These are phyloP conservation scores for Notodonta ziczac DNA, from an alignment of 2,888 invertebrate genomes.

Conservation along the genomic window DNA sequence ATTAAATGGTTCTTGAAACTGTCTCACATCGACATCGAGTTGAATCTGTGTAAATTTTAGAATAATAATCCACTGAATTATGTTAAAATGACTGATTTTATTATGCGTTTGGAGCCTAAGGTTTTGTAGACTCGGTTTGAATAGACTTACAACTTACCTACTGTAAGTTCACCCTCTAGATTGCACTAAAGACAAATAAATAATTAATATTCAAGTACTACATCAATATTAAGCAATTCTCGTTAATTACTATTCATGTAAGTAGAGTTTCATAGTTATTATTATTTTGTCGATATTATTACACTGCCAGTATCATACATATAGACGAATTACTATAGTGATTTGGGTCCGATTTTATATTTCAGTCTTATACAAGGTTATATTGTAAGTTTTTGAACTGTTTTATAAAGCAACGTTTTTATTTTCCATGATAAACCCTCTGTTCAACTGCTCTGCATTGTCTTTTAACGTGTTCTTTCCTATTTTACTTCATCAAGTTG, in stretches of 20 bases:
- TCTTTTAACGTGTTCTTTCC: constrained; percentile 44
- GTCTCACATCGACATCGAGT: constrained; percentile 78
- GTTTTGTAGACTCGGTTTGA: constrained; percentile 81
- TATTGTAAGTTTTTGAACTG: constrained; percentile 79
- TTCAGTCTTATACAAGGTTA: constrained; percentile 78
- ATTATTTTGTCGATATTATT: constrained; percentile 70
- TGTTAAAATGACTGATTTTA: constrained; percentile 85
- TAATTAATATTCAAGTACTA: constrained; percentile 65
- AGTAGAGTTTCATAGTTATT: constrained; percentile 74
- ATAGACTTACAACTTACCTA: constrained; percentile 72
- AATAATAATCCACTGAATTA: constrained; percentile 76
- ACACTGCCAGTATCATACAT: constrained; percentile 82
- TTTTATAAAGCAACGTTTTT: constrained; percentile 64
- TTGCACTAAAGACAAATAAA: constrained; percentile 75
- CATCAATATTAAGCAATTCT: constrained; percentile 79
- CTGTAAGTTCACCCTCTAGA: constrained; percentile 80
- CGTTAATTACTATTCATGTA: constrained; percentile 80
- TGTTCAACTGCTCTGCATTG: constrained; percentile 64
- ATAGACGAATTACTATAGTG: constrained; percentile 76
- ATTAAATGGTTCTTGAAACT: constrained; percentile 68
- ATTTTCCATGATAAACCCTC: constrained; percentile 43
- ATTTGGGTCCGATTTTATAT: constrained; percentile 82
- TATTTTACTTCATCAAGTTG: constrained; percentile 8
- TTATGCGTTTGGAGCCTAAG: constrained; percentile 84
- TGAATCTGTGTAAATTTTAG: constrained; percentile 83